A percentile compares a stretch with the other conserved stretches of the same genome.
These are phyloP conservation scores for Bursaphelenchus mucronatus DNA, from an alignment of 1,140 invertebrate genomes.

Conservation along the genomic window DNA sequence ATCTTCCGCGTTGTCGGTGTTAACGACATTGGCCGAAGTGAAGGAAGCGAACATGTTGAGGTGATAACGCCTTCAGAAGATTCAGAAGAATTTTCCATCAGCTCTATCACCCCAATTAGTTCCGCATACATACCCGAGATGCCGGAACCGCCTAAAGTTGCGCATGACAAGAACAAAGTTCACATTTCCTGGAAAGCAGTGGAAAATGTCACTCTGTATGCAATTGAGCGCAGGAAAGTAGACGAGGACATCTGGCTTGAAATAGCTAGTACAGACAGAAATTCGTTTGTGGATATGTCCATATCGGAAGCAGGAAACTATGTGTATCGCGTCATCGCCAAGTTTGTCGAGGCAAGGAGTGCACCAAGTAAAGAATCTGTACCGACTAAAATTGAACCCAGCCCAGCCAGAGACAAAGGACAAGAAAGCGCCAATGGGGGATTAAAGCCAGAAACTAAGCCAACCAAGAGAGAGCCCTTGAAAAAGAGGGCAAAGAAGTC, in stretches of 20 bases:
- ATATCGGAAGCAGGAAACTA: slow-evolving; percentile 18
- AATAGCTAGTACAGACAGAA: slow-evolving; percentile 12
- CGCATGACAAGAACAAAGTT: slow-evolving; percentile 9
- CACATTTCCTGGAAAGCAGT: slow-evolving; percentile 25
- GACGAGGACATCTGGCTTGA: slow-evolving; percentile 16
- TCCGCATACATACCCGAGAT: not conserved
- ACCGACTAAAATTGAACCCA: slow-evolving; percentile 18
- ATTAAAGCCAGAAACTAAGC: slow-evolving; percentile 11
- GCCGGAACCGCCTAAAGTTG: slow-evolving; percentile 5
- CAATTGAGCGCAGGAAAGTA: slow-evolving; percentile 20
- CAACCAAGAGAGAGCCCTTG: not conserved
- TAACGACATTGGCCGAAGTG: slow-evolving; percentile 78
- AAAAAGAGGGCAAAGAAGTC: slow-evolving; percentile 28
- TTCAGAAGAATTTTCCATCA: slow-evolving; percentile 24
- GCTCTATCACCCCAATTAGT: slow-evolving; percentile 7
- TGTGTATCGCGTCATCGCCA: slow-evolving; percentile 34
- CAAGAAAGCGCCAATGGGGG: slow-evolving; percentile 25
- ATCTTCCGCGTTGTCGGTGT: slow-evolving; percentile 90
- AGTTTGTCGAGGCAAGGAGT: not conserved
- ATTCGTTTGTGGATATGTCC: slow-evolving; percentile 17
- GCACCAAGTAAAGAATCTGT: no score
- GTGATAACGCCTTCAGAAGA: slow-evolving; percentile 63
- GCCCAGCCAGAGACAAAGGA: slow-evolving; percentile 13
- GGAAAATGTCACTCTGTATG: slow-evolving; percentile 21
- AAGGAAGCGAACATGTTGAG: slow-evolving; percentile 77